A percentile compares a stretch with the other conserved stretches of the same genome.
Conservation (phyloP, 2,888 invertebrate species). For the Acleris laterana region DNA sequence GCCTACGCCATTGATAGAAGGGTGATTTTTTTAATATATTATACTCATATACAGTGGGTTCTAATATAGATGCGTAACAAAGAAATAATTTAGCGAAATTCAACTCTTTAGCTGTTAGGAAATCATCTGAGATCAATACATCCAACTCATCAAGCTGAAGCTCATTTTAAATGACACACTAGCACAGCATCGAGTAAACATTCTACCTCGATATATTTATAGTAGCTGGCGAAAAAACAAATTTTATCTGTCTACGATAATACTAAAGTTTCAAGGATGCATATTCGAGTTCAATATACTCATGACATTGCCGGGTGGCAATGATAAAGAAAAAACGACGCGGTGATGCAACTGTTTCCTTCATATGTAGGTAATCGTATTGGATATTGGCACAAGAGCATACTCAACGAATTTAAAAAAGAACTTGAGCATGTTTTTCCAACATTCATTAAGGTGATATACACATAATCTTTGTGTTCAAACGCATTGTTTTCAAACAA, state of each 20-base stretch:
- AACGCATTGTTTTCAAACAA: no score
- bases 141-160: slow-evolving; percentile 3
- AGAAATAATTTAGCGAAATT: no score
- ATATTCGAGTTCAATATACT: slow-evolving; percentile 67
- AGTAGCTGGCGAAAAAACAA: slow-evolving; percentile 46
- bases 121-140: background rate
- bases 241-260: slow-evolving; percentile 63
- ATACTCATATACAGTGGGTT: no score
- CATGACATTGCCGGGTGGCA: slow-evolving; percentile 71
- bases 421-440: no score
- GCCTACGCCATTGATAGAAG: no score
- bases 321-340: slow-evolving; percentile 58
- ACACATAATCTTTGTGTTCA: no score
- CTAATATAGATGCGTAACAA: no score
- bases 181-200: slow-evolving; percentile 10
- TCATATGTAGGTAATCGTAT: slow-evolving; percentile 16
- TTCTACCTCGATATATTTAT: slow-evolving; percentile 26
- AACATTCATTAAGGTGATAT: no score
- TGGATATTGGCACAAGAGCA: slow-evolving; percentile 2
- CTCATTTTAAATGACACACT: background rate
- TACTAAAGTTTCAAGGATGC: slow-evolving; percentile 75
- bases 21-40: no score
- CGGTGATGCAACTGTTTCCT: slow-evolving; percentile 36
- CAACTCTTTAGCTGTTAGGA: no score
- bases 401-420: no score